A percentile compares a stretch with the other conserved stretches of the same genome.
Conservation (phyloP, 2,113 vertebrate species). For the Dolichotis patagonum region DNA sequence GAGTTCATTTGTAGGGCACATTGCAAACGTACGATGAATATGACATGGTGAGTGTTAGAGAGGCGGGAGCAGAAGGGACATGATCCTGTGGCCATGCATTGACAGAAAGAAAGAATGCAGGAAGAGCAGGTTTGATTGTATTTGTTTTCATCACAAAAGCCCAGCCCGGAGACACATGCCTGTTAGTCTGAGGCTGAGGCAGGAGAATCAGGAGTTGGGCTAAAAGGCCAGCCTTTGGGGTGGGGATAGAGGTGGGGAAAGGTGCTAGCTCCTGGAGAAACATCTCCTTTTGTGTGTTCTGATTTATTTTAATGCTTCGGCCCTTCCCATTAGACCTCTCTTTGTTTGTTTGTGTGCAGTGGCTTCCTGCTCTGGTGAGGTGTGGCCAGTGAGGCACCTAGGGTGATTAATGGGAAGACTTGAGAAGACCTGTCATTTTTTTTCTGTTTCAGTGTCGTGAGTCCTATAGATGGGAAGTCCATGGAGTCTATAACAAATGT, state of each 20-base stretch:
- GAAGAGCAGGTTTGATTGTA: not conserved
- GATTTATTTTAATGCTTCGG: not conserved
- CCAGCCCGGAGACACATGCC: not conserved
- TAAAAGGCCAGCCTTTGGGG: not conserved
- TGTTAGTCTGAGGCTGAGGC: not conserved
- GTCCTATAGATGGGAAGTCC: constrained; percentile 97
- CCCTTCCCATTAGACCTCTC: not conserved
- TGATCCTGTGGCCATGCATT: not conserved
- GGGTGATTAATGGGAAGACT: not conserved
- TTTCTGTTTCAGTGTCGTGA: constrained; percentile 90
- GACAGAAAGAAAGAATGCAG: not conserved
- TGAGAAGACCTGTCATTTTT: not conserved
- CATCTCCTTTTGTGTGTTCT: not conserved
- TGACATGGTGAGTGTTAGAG: not conserved
- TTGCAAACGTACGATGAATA: not conserved
- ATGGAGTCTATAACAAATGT: constrained; percentile 98
- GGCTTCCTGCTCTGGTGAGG: not conserved
- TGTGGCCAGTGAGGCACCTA: not conserved
- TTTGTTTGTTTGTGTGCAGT: not conserved
- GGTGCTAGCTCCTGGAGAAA: not conserved
- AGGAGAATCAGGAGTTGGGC: not conserved
- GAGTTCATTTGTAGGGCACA: not conserved
- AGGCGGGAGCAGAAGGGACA: not conserved
- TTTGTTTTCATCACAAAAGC: not conserved
- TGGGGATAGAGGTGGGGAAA: fast-evolving